These are phyloP conservation scores for Diplosoma virens DNA, from an alignment of 23 tunicate genomes.

Conservation along the genomic window DNA sequence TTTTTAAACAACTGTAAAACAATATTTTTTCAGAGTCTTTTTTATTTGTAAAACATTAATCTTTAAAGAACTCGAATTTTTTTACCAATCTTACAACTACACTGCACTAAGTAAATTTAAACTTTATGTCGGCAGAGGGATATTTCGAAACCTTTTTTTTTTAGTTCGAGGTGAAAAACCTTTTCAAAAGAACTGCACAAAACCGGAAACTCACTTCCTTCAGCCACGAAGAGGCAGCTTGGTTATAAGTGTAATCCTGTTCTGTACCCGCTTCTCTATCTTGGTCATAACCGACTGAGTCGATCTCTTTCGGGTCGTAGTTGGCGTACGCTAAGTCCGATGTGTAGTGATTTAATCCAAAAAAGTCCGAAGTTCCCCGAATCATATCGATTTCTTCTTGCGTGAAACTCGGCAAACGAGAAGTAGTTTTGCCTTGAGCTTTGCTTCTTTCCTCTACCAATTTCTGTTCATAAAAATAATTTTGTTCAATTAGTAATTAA, in stretches of 20 bases:
- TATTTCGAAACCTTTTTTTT: too few relatives aligned
- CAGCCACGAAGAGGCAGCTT: slow-evolving; percentile 82
- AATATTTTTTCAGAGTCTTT: too few relatives aligned
- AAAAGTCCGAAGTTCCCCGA: slow-evolving; percentile 77
- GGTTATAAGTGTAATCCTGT: slow-evolving; percentile 78
- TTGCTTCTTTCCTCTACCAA: slow-evolving; percentile 51
- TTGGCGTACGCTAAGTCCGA: slow-evolving; percentile 54
- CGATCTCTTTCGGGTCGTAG: slow-evolving; percentile 23
- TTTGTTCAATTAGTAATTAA: too few relatives aligned
- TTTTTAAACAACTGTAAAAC: too few relatives aligned
- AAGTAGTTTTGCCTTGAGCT: slow-evolving; percentile 59
- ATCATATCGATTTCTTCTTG: slow-evolving; percentile 52
- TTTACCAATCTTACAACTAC: too few relatives aligned
- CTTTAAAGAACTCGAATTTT: too few relatives aligned
- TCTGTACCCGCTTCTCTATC: slow-evolving; percentile 63
- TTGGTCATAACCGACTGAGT: slow-evolving; percentile 37
- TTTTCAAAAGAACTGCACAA: too few relatives aligned
- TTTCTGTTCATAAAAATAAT: slow-evolving; percentile 28
- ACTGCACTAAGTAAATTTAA: too few relatives aligned
- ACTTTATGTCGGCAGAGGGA: too few relatives aligned
- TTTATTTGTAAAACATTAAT: too few relatives aligned
- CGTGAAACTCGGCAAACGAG: slow-evolving; percentile 74
- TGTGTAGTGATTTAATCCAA: slow-evolving; percentile 92
- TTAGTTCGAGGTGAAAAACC: too few relatives aligned
- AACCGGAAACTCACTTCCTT: too few relatives aligned